These are phyloP conservation scores for Macroramphosus scolopax DNA, from an alignment of 2,797 vertebrate genomes.

Conservation along the genomic window DNA sequence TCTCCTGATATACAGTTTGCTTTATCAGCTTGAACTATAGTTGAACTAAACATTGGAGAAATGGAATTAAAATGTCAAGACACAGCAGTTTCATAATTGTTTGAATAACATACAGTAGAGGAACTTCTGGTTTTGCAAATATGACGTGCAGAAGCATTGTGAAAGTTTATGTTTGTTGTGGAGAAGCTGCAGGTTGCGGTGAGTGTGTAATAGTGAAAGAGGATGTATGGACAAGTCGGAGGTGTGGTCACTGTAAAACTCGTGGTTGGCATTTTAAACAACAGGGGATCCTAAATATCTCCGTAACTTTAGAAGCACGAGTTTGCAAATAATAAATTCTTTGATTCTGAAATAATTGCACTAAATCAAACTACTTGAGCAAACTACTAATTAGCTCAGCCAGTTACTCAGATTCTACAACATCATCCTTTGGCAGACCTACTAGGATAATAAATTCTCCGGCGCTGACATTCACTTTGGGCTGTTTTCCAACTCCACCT, in stretches of 20 bases:
- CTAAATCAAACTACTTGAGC: too few species aligned
- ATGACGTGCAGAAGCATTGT: too few species aligned
- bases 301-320: too few species aligned
- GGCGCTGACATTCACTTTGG: neutral
- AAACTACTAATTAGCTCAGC: neutral
- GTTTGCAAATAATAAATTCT: too few species aligned
- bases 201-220: constrained; percentile 12
- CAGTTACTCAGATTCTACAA: constrained; percentile 2
- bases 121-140: too few species aligned
- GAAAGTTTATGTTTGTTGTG: constrained; percentile 56
- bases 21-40: constrained; percentile 41
- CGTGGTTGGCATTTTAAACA: too few species aligned
- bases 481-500: constrained; percentile 19
- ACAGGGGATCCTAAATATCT: too few species aligned
- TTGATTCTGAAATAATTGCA: neutral
- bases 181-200: constrained; percentile 31
- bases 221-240: constrained; percentile 19
- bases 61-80: constrained; percentile 1
- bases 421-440: too few species aligned
- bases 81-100: too few species aligned
- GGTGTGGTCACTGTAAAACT: too few species aligned
- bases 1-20: constrained; percentile 1
- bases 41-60: constrained; percentile 28
- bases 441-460: constrained; percentile 18
- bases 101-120: too few species aligned